phyloP scores from a whole-genome alignment of 2,113 vertebrate genomes.

The Poicephalus gulielmi region DNA sequence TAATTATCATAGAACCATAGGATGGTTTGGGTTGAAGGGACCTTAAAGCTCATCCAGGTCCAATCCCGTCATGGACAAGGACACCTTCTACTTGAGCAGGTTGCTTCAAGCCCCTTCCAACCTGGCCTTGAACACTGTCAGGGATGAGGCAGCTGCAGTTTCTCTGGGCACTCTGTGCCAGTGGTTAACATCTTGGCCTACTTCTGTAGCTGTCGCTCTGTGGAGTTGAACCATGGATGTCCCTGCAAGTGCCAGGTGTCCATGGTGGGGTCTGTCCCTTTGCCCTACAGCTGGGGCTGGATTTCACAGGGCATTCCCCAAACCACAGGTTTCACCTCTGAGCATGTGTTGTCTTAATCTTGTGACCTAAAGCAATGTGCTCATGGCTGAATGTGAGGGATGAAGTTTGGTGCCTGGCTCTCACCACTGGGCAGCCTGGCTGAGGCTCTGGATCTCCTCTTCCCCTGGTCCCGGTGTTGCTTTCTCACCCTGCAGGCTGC shows the following conservation, averaged over 20 bases:
- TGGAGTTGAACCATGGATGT: background rate
- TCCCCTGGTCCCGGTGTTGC: rapidly evolving
- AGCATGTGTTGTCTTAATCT: background rate
- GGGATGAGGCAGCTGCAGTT: background rate
- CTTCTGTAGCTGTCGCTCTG: rapidly evolving
- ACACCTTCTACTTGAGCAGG: background rate
- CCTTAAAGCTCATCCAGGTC: background rate
- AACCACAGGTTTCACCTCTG: background rate
- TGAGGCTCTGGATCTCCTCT: background rate
- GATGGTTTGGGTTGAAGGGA: background rate
- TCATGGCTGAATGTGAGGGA: rapidly evolving
- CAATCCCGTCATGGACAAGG: background rate
- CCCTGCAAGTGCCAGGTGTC: background rate
- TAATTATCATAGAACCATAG: background rate
- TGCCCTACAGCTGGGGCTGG: background rate
- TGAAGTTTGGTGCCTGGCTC: background rate
- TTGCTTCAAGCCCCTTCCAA: background rate
- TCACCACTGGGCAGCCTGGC: background rate
- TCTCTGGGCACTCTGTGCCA: background rate
- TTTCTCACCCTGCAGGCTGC: background rate
- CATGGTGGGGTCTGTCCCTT: background rate
- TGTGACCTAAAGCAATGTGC: background rate
- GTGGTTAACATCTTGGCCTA: background rate
- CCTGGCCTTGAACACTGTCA: background rate
- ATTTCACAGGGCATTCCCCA: rapidly evolving